Percentiles rank a stretch among this genome's conserved stretches.
Conservation (phyloP, 2,888 invertebrate species). For the Neoaliturus tenellus region DNA sequence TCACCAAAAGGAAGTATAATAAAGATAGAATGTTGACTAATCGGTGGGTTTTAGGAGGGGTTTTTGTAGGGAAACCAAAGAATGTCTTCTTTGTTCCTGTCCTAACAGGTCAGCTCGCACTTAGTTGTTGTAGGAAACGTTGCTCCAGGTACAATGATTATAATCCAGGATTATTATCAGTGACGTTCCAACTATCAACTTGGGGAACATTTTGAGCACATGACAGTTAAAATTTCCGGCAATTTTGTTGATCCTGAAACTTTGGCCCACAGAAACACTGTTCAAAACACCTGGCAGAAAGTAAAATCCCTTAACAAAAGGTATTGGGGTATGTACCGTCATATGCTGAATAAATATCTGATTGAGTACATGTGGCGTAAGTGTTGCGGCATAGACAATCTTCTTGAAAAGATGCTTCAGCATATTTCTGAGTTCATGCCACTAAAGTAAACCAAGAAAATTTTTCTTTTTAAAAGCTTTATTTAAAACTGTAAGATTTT, state of each 20-base stretch:
- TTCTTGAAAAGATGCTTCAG: no score
- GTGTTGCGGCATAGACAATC: no score
- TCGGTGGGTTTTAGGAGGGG: slow-evolving; percentile 13
- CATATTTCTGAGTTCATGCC: no score
- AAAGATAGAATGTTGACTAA: slow-evolving; percentile 29
- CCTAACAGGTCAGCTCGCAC: neutral
- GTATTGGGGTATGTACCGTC: neutral
- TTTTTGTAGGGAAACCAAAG: slow-evolving; percentile 25
- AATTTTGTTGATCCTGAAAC: slow-evolving; percentile 2
- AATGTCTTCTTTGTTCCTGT: neutral
- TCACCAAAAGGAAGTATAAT: slow-evolving; percentile 10
- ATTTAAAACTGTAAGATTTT: no score
- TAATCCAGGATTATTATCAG: neutral
- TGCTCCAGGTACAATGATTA: neutral
- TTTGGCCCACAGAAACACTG: slow-evolving; percentile 13
- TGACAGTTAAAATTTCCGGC: neutral
- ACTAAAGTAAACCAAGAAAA: no score
- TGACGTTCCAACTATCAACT: neutral
- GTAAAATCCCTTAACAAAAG: neutral
- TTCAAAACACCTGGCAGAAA: neutral
- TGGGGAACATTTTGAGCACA: neutral
- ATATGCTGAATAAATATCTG: neutral
- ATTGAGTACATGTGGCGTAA: no score
- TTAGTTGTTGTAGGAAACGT: neutral
- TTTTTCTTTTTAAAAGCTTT: no score